Evolutionary conservation across 2,888 invertebrate species (phyloP).

Genomic region (Mythimna ferrago): DNA sequence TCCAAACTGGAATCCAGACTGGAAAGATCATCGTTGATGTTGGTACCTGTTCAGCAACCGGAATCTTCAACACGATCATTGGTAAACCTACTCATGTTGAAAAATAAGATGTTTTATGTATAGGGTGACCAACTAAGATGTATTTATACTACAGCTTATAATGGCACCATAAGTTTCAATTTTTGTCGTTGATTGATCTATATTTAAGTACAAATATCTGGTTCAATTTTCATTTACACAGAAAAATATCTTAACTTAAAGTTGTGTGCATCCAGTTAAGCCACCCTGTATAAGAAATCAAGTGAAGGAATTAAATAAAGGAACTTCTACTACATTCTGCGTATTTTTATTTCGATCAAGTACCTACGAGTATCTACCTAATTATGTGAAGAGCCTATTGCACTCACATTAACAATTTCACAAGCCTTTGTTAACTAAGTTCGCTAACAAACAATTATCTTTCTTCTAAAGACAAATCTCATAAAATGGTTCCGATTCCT

Average conservation of each 20-base stretch:
- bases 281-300: slow-evolving; percentile 9
- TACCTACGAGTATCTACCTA: too few relatives aligned
- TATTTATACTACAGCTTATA: too few relatives aligned
- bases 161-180: too few relatives aligned
- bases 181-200: too few relatives aligned
- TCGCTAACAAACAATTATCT: background rate
- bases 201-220: too few relatives aligned
- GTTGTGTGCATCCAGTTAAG: too few relatives aligned
- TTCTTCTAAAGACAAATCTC: background rate
- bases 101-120: slow-evolving; percentile 14
- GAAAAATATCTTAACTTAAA: too few relatives aligned
- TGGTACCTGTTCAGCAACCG: slow-evolving; percentile 79
- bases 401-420: background rate
- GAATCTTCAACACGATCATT: slow-evolving; percentile 71
- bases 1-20: slow-evolving; percentile 78
- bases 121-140: background rate
- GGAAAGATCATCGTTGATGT: slow-evolving; percentile 81
- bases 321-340: background rate
- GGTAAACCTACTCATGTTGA: slow-evolving; percentile 55
- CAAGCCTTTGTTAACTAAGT: background rate
- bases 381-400: background rate
- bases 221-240: too few relatives aligned
- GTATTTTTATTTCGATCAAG: too few relatives aligned
- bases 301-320: slow-evolving; percentile 32
- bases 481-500: background rate